Conservation (phyloP, 2,888 invertebrate genomes). For the Netelia inedita region DNA sequence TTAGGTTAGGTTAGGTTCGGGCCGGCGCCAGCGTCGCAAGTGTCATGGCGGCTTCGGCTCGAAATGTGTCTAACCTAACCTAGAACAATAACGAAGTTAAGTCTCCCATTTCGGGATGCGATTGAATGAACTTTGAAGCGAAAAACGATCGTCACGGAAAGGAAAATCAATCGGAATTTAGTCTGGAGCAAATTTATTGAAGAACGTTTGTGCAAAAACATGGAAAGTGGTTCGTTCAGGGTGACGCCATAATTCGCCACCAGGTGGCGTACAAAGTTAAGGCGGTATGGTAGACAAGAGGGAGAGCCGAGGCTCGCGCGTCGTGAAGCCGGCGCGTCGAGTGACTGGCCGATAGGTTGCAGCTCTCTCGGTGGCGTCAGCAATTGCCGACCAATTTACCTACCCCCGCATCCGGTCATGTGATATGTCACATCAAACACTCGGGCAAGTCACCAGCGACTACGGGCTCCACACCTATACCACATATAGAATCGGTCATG, state of each 20-base stretch:
- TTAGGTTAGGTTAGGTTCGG: too few relatives aligned
- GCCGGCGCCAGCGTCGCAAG: too few relatives aligned
- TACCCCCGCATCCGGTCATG: conserved; percentile 85
- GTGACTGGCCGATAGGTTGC: conserved; percentile 83
- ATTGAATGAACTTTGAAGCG: too few relatives aligned
- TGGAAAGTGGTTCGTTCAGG: not conserved
- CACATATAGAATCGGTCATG: conserved; percentile 41
- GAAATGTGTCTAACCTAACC: too few relatives aligned
- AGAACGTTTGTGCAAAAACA: not conserved
- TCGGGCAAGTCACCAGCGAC: conserved; percentile 75
- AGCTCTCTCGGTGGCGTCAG: conserved; percentile 82
- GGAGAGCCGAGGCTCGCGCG: conserved; percentile 38
- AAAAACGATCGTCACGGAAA: too few relatives aligned
- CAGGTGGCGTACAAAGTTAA: conserved; percentile 24
- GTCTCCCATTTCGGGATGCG: too few relatives aligned
- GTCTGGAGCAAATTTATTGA: too few relatives aligned
- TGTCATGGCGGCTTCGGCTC: too few relatives aligned
- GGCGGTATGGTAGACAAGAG: conserved; percentile 34
- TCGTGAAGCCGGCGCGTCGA: conserved; percentile 71
- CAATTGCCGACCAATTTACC: conserved; percentile 85
- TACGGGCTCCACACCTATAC: conserved; percentile 67
- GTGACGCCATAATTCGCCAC: conserved; percentile 9
- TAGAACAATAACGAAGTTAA: too few relatives aligned
- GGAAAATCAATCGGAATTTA: too few relatives aligned
- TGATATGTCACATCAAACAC: conserved; percentile 83